Conservation (phyloP, 2,797 vertebrate genomes). For the Thunnus albacares region DNA sequence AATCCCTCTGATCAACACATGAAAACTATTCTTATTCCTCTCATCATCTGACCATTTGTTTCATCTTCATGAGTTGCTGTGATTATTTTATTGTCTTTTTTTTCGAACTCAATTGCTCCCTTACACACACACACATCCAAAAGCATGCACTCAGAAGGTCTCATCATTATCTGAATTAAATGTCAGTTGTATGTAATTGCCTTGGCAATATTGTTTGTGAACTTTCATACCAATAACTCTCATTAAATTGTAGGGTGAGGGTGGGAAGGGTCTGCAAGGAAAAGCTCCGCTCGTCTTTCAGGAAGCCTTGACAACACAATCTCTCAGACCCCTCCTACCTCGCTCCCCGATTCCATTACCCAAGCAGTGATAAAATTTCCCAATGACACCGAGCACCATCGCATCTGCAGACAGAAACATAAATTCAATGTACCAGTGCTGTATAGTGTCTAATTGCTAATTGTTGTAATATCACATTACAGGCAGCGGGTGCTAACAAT, state of each 20-base stretch:
- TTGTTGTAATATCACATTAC: constrained; percentile 83
- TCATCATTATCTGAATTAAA: constrained; percentile 46
- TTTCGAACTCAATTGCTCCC: neutral
- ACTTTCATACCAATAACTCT: constrained; percentile 49
- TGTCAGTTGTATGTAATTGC: constrained; percentile 42
- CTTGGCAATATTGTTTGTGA: constrained; percentile 45
- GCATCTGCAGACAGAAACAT: constrained; percentile 76
- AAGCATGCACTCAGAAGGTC: neutral
- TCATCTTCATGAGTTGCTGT: neutral
- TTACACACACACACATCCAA: neutral
- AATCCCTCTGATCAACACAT: constrained; percentile 22
- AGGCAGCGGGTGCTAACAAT: constrained; percentile 61
- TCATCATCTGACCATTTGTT: constrained; percentile 3
- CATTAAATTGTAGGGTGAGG: constrained; percentile 31
- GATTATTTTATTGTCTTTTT: constrained; percentile 13
- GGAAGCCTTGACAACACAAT: constrained; percentile 79
- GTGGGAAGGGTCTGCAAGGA: constrained; percentile 43
- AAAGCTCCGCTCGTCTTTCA: constrained; percentile 73
- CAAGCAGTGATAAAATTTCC: constrained; percentile 79
- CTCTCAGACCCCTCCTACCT: constrained; percentile 67
- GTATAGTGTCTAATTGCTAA: constrained; percentile 78
- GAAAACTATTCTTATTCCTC: neutral
- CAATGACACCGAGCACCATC: constrained; percentile 76
- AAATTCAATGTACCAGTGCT: constrained; percentile 66
- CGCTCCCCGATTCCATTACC: constrained; percentile 80